Conservation (phyloP, 2,113 vertebrate genomes). For the Eupsittula cactorum region DNA sequence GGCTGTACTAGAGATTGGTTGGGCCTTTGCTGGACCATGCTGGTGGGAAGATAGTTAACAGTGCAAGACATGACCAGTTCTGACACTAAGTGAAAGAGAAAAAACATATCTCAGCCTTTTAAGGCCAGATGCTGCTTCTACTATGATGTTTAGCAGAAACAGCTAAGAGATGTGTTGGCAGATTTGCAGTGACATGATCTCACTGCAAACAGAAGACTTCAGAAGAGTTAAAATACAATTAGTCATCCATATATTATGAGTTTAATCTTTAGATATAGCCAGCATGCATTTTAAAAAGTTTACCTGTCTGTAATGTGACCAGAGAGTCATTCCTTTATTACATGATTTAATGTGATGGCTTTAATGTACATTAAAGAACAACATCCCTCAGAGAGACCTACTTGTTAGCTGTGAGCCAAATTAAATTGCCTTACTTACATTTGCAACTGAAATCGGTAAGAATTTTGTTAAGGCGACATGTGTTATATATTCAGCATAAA, state of each 20-base stretch:
- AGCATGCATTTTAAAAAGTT: background rate
- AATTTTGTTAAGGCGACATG: background rate
- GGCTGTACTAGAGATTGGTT: background rate
- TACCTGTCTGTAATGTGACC: background rate
- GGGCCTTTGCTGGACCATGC: background rate
- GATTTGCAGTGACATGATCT: constrained; percentile 36
- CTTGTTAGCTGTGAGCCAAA: constrained; percentile 36
- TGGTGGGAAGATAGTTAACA: background rate
- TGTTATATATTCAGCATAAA: background rate
- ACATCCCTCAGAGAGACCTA: constrained; percentile 26
- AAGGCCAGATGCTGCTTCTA: constrained; percentile 19
- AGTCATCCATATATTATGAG: background rate
- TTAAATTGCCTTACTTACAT: constrained; percentile 53
- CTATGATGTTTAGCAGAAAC: constrained; percentile 33
- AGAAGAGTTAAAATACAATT: constrained; percentile 46
- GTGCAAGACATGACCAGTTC: background rate
- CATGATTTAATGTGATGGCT: constrained; percentile 25
- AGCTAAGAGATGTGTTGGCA: background rate
- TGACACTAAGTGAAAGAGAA: background rate
- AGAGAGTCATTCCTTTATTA: background rate
- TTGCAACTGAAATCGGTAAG: constrained; percentile 12
- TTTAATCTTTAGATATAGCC: constrained; percentile 44
- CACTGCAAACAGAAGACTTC: background rate
- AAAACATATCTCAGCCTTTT: constrained; percentile 5
- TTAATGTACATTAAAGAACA: constrained; percentile 41